Evolutionary conservation across 2,113 vertebrate genomes (phyloP), one percentile per base, ranked within the genome.

Genomic region (Ptyas mucosa): DNA sequence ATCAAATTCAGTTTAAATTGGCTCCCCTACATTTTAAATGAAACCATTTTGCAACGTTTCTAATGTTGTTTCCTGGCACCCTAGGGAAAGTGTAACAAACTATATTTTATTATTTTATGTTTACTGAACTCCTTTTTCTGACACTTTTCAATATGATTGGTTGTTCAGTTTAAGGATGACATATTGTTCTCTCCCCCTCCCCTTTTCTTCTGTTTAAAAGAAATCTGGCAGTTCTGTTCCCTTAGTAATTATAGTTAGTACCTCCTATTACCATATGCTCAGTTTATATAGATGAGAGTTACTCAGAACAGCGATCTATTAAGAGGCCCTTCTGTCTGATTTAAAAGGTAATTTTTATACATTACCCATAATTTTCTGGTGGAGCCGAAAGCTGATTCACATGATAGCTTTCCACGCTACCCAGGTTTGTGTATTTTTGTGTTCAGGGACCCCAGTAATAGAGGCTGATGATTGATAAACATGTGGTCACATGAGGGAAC

Each of bases 1-100:
- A 51, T 7, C n/a, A 93, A 95, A 94, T 92, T 43, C 93, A 92
- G 91, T 94, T 95, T 90, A 94, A 94, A 91, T 93, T 46, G 69
- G 34, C 92, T 94, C 89, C 88, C 26, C 43, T 94, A 15, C 23
- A 92, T 92, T 96, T 95, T 93, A 96, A 58, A 94, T 93, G 89
- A 92, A 95, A 94, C 55, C 12, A 54, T 88, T 57, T 91, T 90
- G 86, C 20, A 90, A 89, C 46, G 91, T 94, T 93, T 94, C 87
- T 92, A 55, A 54, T 87, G 8, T 52, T 86, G 58, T 91, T 94
- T 95, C 92, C 93, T 23, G 2, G 43, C 89, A 92, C 91, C 89
- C 21, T 29, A 3, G 24, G 87, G 93, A 92, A 93, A 94, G 81
- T 90, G 0, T 51, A 95, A 34, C 20, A 92, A 92, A 94, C 52